phyloP scores from a whole-genome alignment of 2,888 invertebrate genomes.

The Cremastinae sp. region DNA sequence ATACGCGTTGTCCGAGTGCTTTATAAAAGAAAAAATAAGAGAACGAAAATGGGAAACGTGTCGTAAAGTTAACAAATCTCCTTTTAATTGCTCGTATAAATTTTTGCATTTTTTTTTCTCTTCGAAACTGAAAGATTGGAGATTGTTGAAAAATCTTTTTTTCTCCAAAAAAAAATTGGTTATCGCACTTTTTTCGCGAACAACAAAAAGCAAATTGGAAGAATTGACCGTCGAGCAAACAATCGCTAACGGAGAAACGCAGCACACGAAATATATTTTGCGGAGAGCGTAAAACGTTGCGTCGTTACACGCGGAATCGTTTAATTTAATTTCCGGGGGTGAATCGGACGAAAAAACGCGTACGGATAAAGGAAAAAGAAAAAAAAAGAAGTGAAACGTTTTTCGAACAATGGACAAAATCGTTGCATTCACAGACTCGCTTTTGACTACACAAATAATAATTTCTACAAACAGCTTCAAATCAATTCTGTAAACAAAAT shows the following conservation, averaged over 20 bases:
- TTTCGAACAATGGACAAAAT: conserved; percentile 15
- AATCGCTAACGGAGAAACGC: too few relatives aligned
- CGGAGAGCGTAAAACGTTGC: background rate
- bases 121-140: too few relatives aligned
- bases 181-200: too few relatives aligned
- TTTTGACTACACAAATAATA: conserved; percentile 45
- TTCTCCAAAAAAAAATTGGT: too few relatives aligned
- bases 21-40: background rate
- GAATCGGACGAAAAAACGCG: conserved; percentile 3
- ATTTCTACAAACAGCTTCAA: conserved; percentile 52
- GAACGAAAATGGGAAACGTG: background rate
- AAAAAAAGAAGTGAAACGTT: background rate
- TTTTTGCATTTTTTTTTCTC: background rate
- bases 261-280: background rate
- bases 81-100: too few relatives aligned
- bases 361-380: background rate
- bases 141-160: too few relatives aligned
- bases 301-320: background rate
- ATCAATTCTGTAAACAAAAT: conserved; percentile 37
- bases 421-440: conserved; percentile 48
- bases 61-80: too few relatives aligned
- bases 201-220: too few relatives aligned
- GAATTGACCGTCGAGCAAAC: too few relatives aligned
- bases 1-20: conserved; percentile 7
- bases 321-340: background rate